phyloP scores from a whole-genome alignment of 2,113 vertebrate species.

The Excalfactoria chinensis region DNA sequence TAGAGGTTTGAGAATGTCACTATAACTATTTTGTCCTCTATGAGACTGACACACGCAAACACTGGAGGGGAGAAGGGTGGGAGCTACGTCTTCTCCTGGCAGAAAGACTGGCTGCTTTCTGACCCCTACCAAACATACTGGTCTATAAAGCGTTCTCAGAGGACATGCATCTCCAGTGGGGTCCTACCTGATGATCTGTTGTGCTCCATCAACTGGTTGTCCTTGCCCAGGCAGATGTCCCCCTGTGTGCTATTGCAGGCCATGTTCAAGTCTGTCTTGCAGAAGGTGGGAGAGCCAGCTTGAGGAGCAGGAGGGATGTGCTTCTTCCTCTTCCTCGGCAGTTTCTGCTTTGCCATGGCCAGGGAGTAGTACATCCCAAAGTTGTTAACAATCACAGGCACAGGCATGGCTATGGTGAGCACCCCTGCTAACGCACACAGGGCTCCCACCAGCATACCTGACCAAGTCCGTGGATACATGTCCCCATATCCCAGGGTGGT shows the following conservation, averaged over 20 bases:
- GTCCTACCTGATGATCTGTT: conserved; percentile 92
- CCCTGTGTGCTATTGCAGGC: conserved; percentile 94
- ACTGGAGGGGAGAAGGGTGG: conserved; percentile 56
- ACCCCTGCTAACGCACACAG: conserved; percentile 94
- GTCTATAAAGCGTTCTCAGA: conserved; percentile 69
- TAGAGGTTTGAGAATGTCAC: conserved; percentile 57
- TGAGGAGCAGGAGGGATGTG: conserved; percentile 93
- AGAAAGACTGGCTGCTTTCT: conserved; percentile 69
- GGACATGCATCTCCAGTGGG: conserved; percentile 72
- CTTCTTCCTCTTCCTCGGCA: conserved; percentile 96
- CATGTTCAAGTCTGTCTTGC: conserved; percentile 92
- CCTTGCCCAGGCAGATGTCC: conserved; percentile 88
- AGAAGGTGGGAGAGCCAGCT: conserved; percentile 90
- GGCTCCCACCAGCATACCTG: conserved; percentile 96
- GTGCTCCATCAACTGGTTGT: conserved; percentile 86
- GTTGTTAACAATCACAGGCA: conserved; percentile 99
- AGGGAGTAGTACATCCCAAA: conserved; percentile 99
- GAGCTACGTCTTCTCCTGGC: conserved; percentile 63
- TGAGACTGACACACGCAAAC: conserved; percentile 64
- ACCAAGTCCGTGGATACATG: conserved; percentile 98
- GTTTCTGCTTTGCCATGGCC: conserved; percentile 99
- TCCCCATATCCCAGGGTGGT: conserved; percentile 97
- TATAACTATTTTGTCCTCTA: conserved; percentile 59
- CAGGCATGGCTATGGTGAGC: conserved; percentile 97
- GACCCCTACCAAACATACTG: conserved; percentile 66